A percentile compares a stretch with the other conserved stretches of the same genome.
These are phyloP conservation scores for Pan troglodytes DNA, from an alignment of 2,113 vertebrate genomes.

Conservation along the genomic window NHGRI_mPanTro3-v2.1_pri NC_072403.2:145754501-145755000, in stretches of 20 bases:
- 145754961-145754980: constrained; percentile 57
- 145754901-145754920: neutral
- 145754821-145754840: neutral
- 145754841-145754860: neutral
- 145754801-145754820: neutral
- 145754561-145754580: neutral
- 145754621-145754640: neutral
- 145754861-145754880: neutral
- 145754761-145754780: neutral
- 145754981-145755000: constrained; percentile 25
- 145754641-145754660: neutral
- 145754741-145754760: neutral
- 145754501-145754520: neutral
- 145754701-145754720: neutral
- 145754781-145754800: neutral
- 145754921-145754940: neutral
- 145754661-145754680: neutral
- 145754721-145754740: neutral
- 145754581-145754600: neutral
- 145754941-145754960: neutral
- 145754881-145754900: neutral
- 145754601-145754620: neutral
- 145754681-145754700: neutral
- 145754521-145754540: neutral
- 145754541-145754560: neutral